Conservation (phyloP, 2,888 invertebrate genomes). For the Aromia moschata region DNA sequence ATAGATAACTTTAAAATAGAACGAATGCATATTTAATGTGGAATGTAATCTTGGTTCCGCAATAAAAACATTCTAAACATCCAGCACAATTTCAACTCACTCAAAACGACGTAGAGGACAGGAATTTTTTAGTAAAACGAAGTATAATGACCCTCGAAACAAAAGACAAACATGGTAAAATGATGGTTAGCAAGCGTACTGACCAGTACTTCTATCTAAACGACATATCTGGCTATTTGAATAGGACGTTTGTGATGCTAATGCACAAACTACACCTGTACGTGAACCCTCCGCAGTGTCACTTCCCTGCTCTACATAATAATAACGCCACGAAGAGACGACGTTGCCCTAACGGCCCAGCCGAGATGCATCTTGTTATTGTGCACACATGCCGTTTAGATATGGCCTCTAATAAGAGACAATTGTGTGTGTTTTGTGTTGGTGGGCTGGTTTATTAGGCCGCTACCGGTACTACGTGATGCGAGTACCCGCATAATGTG, state of each 20-base stretch:
- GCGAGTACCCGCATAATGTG: too few species aligned
- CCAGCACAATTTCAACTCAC: too few species aligned
- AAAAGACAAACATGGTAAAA: conserved; percentile 21
- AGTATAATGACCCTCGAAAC: neutral
- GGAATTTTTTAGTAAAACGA: neutral
- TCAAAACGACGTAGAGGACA: too few species aligned
- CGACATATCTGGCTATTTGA: conserved; percentile 54
- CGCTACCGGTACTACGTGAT: conserved; percentile 50
- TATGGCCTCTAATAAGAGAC: conserved; percentile 56
- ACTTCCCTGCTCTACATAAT: conserved; percentile 55
- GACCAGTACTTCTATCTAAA: conserved; percentile 50
- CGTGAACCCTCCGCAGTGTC: conserved; percentile 45
- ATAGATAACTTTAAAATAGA: too few species aligned
- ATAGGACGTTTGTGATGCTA: conserved; percentile 57
- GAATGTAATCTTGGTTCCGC: too few species aligned
- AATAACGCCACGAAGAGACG: conserved; percentile 42
- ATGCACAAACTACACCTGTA: conserved; percentile 55
- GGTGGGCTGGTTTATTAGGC: conserved; percentile 50
- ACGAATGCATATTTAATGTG: too few species aligned
- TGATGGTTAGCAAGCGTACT: conserved; percentile 18
- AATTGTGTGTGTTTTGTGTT: conserved; percentile 53
- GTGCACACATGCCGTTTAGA: conserved; percentile 56
- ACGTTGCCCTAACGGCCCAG: conserved; percentile 18
- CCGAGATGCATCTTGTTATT: conserved; percentile 51
- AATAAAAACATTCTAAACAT: too few species aligned